Conservation (phyloP, 1,140 invertebrate genomes). For the Microplitis mediator region DNA sequence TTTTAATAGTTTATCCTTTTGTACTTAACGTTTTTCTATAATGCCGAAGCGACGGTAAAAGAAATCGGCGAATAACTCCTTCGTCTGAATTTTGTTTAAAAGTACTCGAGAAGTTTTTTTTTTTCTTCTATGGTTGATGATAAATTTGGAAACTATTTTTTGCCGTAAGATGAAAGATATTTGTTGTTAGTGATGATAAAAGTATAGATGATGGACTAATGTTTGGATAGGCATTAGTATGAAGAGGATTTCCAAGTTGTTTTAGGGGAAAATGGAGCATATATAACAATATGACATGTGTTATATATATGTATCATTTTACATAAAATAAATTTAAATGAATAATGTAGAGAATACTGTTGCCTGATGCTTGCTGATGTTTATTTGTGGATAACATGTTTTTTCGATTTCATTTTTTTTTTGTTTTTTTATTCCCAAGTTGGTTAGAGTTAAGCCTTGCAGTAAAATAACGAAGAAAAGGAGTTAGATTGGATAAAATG, state of each 20-base stretch:
- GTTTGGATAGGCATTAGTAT: neutral
- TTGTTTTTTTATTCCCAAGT: neutral
- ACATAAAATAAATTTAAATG: too few species aligned
- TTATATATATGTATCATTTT: too few species aligned
- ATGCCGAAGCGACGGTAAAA: too few species aligned
- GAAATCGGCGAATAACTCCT: neutral
- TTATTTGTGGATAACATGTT: neutral
- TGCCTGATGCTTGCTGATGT: too few species aligned
- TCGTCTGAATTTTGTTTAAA: too few species aligned
- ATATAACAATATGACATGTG: neutral
- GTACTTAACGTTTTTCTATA: neutral
- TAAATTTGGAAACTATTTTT: too few species aligned
- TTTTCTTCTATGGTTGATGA: too few species aligned
- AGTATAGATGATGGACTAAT: neutral
- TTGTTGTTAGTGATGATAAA: neutral
- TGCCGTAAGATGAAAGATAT: too few species aligned
- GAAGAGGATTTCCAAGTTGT: neutral
- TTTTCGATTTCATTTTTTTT: neutral
- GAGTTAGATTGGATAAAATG: slow-evolving; percentile 12
- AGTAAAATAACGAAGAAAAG: neutral
- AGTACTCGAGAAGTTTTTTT: too few species aligned
- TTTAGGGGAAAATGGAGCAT: neutral
- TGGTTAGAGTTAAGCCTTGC: slow-evolving; percentile 1
- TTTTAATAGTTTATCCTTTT: neutral
- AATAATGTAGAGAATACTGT: too few species aligned